Evolutionary conservation across 2,888 invertebrate species (phyloP).

Genomic region (Hyposoter dolosus): DNA sequence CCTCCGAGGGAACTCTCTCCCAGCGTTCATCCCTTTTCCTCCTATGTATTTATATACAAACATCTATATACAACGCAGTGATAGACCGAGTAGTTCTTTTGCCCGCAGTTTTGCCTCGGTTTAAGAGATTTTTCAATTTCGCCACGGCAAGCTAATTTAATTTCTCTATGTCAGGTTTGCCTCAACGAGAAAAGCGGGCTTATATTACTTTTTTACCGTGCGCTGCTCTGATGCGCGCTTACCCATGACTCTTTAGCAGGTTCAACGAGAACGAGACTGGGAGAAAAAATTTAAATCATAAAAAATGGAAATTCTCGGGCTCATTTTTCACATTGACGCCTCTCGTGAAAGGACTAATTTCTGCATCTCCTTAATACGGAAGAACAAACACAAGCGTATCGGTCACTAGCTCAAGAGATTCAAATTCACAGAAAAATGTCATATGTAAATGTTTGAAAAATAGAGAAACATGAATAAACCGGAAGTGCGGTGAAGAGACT

Average conservation of each 20-base stretch:
- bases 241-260: constrained; percentile 39
- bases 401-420: neutral
- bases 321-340: constrained; percentile 41
- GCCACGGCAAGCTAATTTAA: constrained; percentile 82
- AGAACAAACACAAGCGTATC: neutral
- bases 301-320: constrained; percentile 1
- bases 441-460: neutral
- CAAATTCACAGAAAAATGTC: neutral
- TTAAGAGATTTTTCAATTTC: constrained; percentile 84
- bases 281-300: neutral
- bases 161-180: constrained; percentile 73
- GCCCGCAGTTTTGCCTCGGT: constrained; percentile 79
- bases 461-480: neutral
- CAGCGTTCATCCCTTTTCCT: constrained; percentile 7
- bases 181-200: constrained; percentile 1
- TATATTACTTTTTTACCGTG: constrained; percentile 51
- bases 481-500: neutral
- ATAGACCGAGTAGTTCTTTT: constrained; percentile 66
- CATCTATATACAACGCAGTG: constrained; percentile 7
- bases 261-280: neutral
- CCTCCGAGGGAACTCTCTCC: constrained; percentile 1
- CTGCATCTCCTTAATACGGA: neutral
- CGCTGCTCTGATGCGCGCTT: constrained; percentile 31
- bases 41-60: constrained; percentile 10
- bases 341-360: constrained; percentile 46